Evolutionary conservation across 1,140 invertebrate genomes (phyloP), one percentile per base, ranked within the genome.

Genomic region (Ceratina calcarata): DNA sequence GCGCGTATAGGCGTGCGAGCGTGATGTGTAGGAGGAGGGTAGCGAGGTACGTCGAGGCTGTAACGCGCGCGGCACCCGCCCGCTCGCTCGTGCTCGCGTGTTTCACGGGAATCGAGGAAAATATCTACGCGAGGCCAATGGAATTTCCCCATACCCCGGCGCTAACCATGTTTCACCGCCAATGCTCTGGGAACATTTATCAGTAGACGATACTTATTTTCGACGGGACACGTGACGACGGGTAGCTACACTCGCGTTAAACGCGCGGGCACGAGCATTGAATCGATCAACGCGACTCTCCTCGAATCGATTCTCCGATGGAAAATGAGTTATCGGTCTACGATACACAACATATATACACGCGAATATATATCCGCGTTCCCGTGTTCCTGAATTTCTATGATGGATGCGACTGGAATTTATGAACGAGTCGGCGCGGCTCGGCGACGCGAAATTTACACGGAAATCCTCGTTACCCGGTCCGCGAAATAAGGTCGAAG

Each of bases 181-280:
- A 51, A 66, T 74, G 78, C 72, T 67, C n/a, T 69, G 15, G 49
- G 57, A 66, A 58, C 83, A 73, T 83, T 74, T 75, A 84, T 76
- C 77, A 73, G 67, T 45, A 80, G 78, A 80, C 61, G 72, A 78
- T 80, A 73, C 72, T 85, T 79, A 84, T 84, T 85, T 85, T 81
- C 82, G 78, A 71, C 78, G 82, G 79, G 74, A 85, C 83, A 84
- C 83, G 83, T 85, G 83, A 78, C 83, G 72, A 65, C 78, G 77
- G 79, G 53, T 55, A 55, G 12, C 20, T 78, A 32, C 27, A 27
- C 49, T 66, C 55, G 67, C 61, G 60, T 71, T 81, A 82, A 75
- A 78, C 76, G 73, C 51, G 77, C 80, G 66, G 55, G 55, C 71
- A 60, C 75, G 84, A 74, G 64, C 72, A 22, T 32, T 22, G 6